Conservation (phyloP, 2,888 invertebrate species). For the Leptinotarsa tumamoca region DNA sequence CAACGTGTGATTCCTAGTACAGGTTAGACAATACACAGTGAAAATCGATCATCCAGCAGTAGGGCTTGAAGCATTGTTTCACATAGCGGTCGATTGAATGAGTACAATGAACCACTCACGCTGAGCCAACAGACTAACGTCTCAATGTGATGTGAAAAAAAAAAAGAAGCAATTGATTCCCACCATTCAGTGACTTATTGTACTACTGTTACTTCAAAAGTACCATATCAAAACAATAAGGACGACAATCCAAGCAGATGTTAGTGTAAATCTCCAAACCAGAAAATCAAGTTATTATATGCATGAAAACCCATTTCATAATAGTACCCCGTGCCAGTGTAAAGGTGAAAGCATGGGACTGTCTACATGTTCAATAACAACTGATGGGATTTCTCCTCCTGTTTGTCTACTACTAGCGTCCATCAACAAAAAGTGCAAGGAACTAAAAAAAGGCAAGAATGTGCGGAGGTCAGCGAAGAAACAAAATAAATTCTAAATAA, state of each 20-base stretch:
- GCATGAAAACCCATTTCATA: conserved; percentile 24
- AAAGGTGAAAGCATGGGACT: conserved; percentile 54
- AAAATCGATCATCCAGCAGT: no score
- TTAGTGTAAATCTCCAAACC: not conserved
- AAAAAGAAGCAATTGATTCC: not conserved
- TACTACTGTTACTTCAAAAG: not conserved
- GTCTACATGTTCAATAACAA: conserved; percentile 62
- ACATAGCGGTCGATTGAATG: no score
- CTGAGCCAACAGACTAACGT: no score
- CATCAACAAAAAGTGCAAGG: conserved; percentile 46
- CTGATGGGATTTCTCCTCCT: conserved; percentile 54
- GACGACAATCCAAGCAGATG: not conserved
- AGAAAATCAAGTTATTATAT: conserved; percentile 6
- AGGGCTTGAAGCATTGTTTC: no score
- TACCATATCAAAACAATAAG: not conserved
- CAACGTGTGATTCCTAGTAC: no score
- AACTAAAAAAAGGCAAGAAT: conserved; percentile 30
- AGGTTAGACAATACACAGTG: no score
- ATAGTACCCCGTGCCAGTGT: conserved; percentile 56
- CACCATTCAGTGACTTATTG: not conserved
- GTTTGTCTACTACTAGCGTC: conserved; percentile 42
- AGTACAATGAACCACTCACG: no score
- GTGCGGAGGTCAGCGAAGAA: conserved; percentile 35
- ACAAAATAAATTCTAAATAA: conserved; percentile 30
- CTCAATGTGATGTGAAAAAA: not conserved